Evolutionary conservation across 2,113 vertebrate genomes (phyloP), one percentile per base, ranked within the genome.

Genomic region (Oostethus manadensis): DNA sequence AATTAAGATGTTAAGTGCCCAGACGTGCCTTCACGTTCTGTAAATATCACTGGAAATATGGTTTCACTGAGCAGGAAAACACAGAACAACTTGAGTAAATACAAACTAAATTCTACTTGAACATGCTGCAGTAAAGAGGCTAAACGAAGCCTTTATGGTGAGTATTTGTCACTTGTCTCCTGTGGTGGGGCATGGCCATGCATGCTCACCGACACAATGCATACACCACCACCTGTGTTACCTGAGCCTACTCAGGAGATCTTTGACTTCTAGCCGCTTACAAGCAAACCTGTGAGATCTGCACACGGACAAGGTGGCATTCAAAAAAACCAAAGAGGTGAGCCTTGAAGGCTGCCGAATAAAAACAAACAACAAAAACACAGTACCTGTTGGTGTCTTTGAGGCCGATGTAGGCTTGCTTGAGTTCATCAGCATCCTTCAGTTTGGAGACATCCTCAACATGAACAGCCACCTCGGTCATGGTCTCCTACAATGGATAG

Each of bases 341-440:
- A 3, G 26, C 44, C 44, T 46, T 14, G 44, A 17, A 17, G 11
- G 13, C 44, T 46, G 3, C 17, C 7, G 8, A 16, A 16, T 46
- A 4, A 33, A 33, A 8, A 33, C 5, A 33, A 33, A 33, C 29
- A 46, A n/a, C 22, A 22, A 43, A 8, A 6, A 38, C 3, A 57
- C 63, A 55, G 55, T 92, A 90, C 81, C 93, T 97, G 88, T 97
- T 99, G 23, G 94, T 95, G 76, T 99, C 97, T 85, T 98, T 98
- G 80, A 98, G 90, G n/a, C 95, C 93, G 42, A 98, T 85, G 78
- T 98, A 99, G 0, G 97, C 96, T 84, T 98, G 95, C 47, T 95
- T 96, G 79, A 99, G 90, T 88, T 99, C 96, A 38, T 93, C 94
- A 66, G 92, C 90, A 62, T 97, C 96, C 71, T 96, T 98, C 91